These are phyloP conservation scores for Clanis bilineata DNA, from an alignment of 2,888 invertebrate species.

Conservation along the genomic window DNA sequence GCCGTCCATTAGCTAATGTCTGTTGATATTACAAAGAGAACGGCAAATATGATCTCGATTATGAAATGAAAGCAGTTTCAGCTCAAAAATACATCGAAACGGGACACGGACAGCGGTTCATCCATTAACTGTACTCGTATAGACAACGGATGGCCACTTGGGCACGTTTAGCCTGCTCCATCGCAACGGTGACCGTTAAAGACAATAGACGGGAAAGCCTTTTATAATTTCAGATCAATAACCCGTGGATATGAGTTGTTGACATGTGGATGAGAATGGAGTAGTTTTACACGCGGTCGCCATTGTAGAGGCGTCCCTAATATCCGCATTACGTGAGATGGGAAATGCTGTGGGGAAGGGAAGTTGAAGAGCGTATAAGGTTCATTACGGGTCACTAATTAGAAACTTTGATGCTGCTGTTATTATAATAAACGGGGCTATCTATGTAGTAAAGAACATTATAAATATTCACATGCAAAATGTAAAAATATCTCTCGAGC, in stretches of 20 bases:
- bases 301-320: conserved; percentile 46
- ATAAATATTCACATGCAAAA: no score
- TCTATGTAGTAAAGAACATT: no score
- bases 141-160: conserved; percentile 47
- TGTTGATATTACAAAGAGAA: conserved; percentile 35
- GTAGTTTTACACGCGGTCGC: conserved; percentile 53
- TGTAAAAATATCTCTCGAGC: no score
- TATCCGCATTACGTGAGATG: not conserved
- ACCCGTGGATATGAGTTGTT: conserved; percentile 62
- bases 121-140: conserved; percentile 40
- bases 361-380: not conserved
- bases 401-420: not conserved
- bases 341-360: not conserved
- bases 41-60: conserved; percentile 45
- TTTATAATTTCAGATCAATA: conserved; percentile 70
- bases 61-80: conserved; percentile 57
- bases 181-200: conserved; percentile 53
- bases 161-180: conserved; percentile 64
- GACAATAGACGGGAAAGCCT: conserved; percentile 68
- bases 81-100: conserved; percentile 50
- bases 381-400: conserved; percentile 2
- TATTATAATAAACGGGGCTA: not conserved
- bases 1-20: conserved; percentile 31
- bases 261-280: conserved; percentile 62
- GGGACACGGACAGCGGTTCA: conserved; percentile 35